A percentile compares a stretch with the other conserved stretches of the same genome.
These are phyloP conservation scores for Clarias magur DNA, from an alignment of 2,113 vertebrate genomes.

Conservation along the genomic window DNA sequence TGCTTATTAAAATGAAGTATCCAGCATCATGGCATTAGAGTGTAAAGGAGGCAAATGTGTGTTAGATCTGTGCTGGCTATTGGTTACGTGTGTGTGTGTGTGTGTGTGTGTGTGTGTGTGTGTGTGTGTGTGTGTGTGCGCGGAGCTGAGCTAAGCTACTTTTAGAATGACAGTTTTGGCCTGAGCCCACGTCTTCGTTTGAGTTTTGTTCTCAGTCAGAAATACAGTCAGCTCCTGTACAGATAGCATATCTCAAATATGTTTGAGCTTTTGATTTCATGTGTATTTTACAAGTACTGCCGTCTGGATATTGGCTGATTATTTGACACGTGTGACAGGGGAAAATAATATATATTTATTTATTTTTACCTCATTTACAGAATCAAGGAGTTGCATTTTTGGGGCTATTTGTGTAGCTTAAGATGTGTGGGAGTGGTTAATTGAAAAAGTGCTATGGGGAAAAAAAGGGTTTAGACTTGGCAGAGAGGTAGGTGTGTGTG, in stretches of 20 bases:
- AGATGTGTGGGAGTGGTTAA: constrained; percentile 53
- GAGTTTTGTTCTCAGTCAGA: constrained; percentile 21
- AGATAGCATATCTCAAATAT: not conserved
- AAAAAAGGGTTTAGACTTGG: constrained; percentile 37
- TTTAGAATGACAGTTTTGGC: constrained; percentile 27
- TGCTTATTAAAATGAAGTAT: not conserved
- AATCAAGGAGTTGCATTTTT: not conserved
- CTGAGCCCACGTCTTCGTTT: constrained; percentile 14
- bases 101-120: not conserved
- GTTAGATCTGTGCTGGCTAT: not conserved
- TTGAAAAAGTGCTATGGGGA: constrained; percentile 23
- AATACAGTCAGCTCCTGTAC: not conserved
- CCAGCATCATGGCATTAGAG: not conserved
- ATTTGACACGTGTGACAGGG: not conserved
- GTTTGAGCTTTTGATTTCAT: not conserved
- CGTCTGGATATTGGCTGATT: too few relatives aligned
- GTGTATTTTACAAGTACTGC: not conserved
- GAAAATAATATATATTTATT: not conserved
- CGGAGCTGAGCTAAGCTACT: constrained; percentile 13
- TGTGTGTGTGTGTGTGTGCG: constrained; percentile 4
- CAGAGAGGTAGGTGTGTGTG: constrained; percentile 37
- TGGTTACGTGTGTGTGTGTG: not conserved
- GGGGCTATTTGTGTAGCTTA: not conserved
- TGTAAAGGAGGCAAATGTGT: not conserved
- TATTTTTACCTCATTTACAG: not conserved